Base-by-base conservation (phyloP, 1,140 invertebrate species). In the Psix sp. region DNA sequence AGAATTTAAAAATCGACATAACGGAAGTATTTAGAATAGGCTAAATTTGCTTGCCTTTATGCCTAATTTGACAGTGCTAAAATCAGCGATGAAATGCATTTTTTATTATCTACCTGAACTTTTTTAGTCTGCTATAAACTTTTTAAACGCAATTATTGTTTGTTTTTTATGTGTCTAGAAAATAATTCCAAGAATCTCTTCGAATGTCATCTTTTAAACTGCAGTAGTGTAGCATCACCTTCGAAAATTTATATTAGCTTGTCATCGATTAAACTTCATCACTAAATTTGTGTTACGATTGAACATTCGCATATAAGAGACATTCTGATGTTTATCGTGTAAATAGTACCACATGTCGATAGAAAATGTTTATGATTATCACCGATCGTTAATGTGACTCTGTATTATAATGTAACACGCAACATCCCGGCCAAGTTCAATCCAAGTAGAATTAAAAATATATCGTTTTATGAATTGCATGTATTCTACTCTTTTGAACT, bases 391-490 rank as follows among this genome's bases (percentile, higher is more conserved):
- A 57, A 57, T 71, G 57, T 51, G 45, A 71, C 57, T 71, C 42
- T 71, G 40, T 18, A 71, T 71, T 71, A 63, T 62, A 71, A 71
- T 51, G 38, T 49, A 63, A 56, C 57, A 71, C 51, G 67, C 66
- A 54, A 70, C 26, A 24, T 40, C 24, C 18, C 24, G 11, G 49
- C 15, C 9, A 42, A 52, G 35, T 43, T 29, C 11, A 24, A 20
- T 54, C 43, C 13, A 38, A 38, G 15, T 18, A 15, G 14, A 13
- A 3, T 39, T 42, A 59, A 67, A 67, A 68, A 54, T 51, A 18
- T 24, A 52, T 52, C 39, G 59, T 9, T 11, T 31, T 60, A 49
- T 35, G 10, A 2, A 35, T 35, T 11, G 2, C n/a, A n/a, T n/a
- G n/a, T n/a, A n/a, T n/a, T n/a, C n/a, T n/a, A n/a, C n/a, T n/a